phyloP scores from a whole-genome alignment of 2,888 invertebrate species.

The Aporophyla nigra region DNA sequence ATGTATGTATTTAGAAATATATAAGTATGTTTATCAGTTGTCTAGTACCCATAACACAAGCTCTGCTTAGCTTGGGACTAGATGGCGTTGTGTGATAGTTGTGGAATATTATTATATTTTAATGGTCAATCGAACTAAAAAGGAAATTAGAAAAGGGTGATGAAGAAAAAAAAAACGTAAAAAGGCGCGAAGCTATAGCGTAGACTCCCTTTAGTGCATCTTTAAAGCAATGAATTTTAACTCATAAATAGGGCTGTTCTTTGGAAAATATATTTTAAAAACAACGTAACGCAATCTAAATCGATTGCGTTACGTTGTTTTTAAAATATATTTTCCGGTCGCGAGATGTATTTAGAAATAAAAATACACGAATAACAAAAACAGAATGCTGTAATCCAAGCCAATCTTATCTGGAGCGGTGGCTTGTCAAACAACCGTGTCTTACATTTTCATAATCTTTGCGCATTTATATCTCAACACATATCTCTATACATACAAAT shows the following conservation, averaged over 20 bases:
- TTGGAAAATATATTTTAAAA: neutral
- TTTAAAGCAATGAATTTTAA: neutral
- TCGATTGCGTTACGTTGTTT: too few species aligned
- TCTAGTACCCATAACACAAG: too few species aligned
- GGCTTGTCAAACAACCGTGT: conserved; percentile 19
- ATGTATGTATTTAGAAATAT: too few species aligned
- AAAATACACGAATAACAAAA: conserved; percentile 19
- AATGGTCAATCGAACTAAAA: too few species aligned
- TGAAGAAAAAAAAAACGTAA: too few species aligned
- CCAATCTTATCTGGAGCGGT: conserved; percentile 30
- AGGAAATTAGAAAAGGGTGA: too few species aligned
- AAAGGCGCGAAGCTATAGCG: neutral
- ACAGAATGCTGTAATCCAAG: conserved; percentile 13
- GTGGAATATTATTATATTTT: too few species aligned
- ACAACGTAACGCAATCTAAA: neutral
- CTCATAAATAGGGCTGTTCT: neutral
- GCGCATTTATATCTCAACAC: conserved; percentile 1
- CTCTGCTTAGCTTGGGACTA: too few species aligned
- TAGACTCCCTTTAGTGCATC: neutral
- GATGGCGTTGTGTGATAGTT: too few species aligned
- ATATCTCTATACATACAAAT: neutral
- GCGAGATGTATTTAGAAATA: conserved; percentile 1
- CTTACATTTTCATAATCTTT: conserved; percentile 25
- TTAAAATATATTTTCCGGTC: too few species aligned
- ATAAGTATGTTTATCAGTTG: too few species aligned